Evolutionary conservation across 2,888 invertebrate genomes (phyloP), one percentile per base, ranked within the genome.

Genomic region (Drosophila kuntzei): DNA sequence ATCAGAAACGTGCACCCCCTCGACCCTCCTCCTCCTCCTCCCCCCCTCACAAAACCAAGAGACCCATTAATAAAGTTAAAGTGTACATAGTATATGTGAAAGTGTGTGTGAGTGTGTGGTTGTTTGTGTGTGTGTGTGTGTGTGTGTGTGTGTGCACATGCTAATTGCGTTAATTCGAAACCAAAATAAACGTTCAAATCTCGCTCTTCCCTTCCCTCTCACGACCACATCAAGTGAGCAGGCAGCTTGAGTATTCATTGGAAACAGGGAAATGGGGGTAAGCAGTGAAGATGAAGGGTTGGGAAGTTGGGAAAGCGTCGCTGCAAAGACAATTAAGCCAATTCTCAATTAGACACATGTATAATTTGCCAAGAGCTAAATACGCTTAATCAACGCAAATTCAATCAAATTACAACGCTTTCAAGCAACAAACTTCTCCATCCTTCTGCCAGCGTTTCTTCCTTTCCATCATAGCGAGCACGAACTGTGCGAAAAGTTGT

Each of bases 351-450:
- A 74, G 71, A 71, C 70, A 77, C 87, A 79, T 79, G 75, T 71
- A 87, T 88, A 89, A 87, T 77, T 80, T 80, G 75, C 89, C 79
- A 74, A 74, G 62, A 76, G 89, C 82, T 74, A 82, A 82, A 87
- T 82, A 80, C 73, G 76, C 79, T 80, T 87, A 84, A 89, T 89
- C 87, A 81, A 78, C 74, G 80, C 71, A 84, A 86, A 89, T 84
- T 85, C 80, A 89, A 86, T 86, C 80, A 87, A 89, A 87, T 80
- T 89, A 82, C 72, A 64, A 71, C 87, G 84, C 80, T 78, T 72
- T 80, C 76, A 71, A 66, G 78, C 75, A 63, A 54, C 66, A 70
- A 65, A 67, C 60, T 14, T 44, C 43, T 34, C 0, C 34, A 27
- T 16, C 18, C 9, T 25, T 11, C 14, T 9, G 14, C 16, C 6